phyloP scores from a whole-genome alignment of 2,888 invertebrate genomes.

The Drosophila putrida region DNA sequence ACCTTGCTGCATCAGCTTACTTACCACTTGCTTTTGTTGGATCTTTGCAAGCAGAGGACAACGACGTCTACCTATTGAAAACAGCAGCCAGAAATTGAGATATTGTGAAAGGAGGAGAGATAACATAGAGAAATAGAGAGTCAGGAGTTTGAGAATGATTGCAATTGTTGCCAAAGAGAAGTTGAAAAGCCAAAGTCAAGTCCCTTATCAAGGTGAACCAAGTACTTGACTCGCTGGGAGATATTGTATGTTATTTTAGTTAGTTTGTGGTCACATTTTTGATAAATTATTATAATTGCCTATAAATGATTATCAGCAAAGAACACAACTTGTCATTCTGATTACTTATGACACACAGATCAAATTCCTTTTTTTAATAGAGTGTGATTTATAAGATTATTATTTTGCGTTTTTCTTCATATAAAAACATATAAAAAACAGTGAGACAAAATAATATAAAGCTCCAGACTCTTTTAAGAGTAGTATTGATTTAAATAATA shows the following conservation, averaged over 20 bases:
- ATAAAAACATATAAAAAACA: too few relatives aligned
- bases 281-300: neutral
- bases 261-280: neutral
- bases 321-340: too few relatives aligned
- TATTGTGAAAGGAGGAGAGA: neutral
- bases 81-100: constrained; percentile 15
- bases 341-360: too few relatives aligned
- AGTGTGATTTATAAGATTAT: too few relatives aligned
- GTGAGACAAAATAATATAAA: too few relatives aligned
- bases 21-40: constrained; percentile 64
- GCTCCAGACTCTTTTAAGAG: too few relatives aligned
- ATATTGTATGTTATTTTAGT: constrained; percentile 1
- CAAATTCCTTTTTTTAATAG: too few relatives aligned
- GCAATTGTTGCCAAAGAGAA: constrained; percentile 50
- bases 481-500: too few relatives aligned
- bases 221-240: constrained; percentile 26
- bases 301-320: neutral
- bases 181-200: constrained; percentile 48
- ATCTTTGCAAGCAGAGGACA: constrained; percentile 1
- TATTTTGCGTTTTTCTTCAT: too few relatives aligned
- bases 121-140: too few relatives aligned
- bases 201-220: constrained; percentile 33
- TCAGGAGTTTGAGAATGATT: constrained; percentile 26
- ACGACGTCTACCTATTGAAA: constrained; percentile 31
- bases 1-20: constrained; percentile 33